Evolutionary conservation across 2,113 vertebrate genomes (phyloP).

Genomic region (Archocentrus centrarchus): DNA sequence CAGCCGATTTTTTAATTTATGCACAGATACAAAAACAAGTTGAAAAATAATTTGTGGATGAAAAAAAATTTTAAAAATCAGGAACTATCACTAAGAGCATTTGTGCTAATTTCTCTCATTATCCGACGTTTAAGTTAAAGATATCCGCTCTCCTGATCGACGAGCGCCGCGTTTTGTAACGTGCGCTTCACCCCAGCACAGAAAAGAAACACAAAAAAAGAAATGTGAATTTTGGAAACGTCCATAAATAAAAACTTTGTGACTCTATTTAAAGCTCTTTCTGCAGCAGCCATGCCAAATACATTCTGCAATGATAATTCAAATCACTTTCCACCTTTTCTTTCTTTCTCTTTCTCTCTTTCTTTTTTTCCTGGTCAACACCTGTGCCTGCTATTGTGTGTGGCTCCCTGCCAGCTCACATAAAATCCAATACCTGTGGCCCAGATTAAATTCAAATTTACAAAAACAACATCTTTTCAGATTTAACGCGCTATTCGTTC

Average conservation of each 20-base stretch:
- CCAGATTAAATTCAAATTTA: conserved; percentile 62
- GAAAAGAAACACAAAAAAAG: not conserved
- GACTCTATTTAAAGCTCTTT: conserved; percentile 34
- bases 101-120: conserved; percentile 97
- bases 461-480: conserved; percentile 58
- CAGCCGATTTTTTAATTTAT: conserved; percentile 99
- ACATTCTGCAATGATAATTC: conserved; percentile 59
- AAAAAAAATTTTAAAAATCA: conserved; percentile 70
- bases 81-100: conserved; percentile 96
- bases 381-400: conserved; percentile 68
- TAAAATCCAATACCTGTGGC: conserved; percentile 62
- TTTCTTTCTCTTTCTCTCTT: conserved; percentile 11
- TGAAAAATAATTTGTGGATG: conserved; percentile 92
- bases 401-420: conserved; percentile 67
- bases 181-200: not conserved
- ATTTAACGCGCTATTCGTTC: conserved; percentile 17
- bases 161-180: conserved; percentile 66
- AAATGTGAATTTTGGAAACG: conserved; percentile 35
- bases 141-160: conserved; percentile 85
- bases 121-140: conserved; percentile 89
- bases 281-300: conserved; percentile 44
- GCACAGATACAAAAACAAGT: conserved; percentile 98
- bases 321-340: conserved; percentile 62
- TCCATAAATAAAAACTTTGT: conserved; percentile 44
- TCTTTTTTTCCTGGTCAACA: conserved; percentile 56